Evolutionary conservation across 2,797 vertebrate genomes (phyloP), one percentile per base, ranked within the genome.

Genomic region (Lutjanus campechanus): DNA sequence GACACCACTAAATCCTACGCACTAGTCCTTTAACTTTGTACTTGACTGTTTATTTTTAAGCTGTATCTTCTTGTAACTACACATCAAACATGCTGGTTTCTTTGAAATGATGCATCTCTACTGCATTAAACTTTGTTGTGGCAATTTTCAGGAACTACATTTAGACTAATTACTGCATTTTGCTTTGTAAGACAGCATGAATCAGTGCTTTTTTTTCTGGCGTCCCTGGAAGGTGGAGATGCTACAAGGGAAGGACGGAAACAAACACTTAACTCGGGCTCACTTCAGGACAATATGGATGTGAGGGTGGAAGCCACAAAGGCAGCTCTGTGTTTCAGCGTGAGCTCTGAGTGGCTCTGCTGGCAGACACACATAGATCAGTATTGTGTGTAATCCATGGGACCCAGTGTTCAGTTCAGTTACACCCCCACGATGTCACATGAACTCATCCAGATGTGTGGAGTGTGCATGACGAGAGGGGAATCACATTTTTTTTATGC

Each of bases 321-420:
- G 76, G 79, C 69, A 36, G 84, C 71, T 82, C 77, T 91, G 83
- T 93, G 81, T 87, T 77, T 53, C 40, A 66, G 76, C 40, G 10
- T 69, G 54, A 76, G 76, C 79, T 50, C 62, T 1, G 2, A 84
- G 84, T 84, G 76, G 74, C 78, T 89, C 79, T 69, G 65, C 79
- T 92, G 91, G 86, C 88, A 88, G 71, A 43, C 69, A 61, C 62
- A 90, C 88, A 91, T 72, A 88, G 89, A 85, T 86, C 71, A 40
- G 78, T 62, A 88, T 86, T 93, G 91, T 92, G 67, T 84, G 72
- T 47, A 51, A 69, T 88, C 56, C 76, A 75, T 67, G 75, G 77
- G 81, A 88, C 70, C 44, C 79, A 25, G 54, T 49, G 40, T 67
- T 65, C 69, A 47, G 29, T 36, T 15, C 46, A 1, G 73, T 82